Evolutionary conservation across 2,888 invertebrate genomes (phyloP), one percentile per base, ranked within the genome.

Genomic region (Acleris emargana): DNA sequence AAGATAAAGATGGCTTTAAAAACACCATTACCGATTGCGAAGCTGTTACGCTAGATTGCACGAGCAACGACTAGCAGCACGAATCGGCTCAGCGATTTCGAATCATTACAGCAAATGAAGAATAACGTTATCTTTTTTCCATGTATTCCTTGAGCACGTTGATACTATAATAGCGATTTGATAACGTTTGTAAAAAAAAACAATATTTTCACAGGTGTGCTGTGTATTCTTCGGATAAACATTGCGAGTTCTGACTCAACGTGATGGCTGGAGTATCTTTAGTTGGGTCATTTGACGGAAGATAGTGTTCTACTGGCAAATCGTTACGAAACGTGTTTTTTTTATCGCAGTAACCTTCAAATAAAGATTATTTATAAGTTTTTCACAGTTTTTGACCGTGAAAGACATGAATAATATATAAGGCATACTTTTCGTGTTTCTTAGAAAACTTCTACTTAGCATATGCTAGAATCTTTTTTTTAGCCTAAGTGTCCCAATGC

Each of bases 1-100:
- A 38, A 54, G 32, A 38, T 54, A 62, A 54, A 54, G 38, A 54
- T 47, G 54, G 47, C 61, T 47, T 61, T 54, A 54, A 49, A 54
- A 61, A 38, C 28, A 16, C 28, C 25, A 32, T 53, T n/a, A 22
- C 17, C 45, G 47, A 54, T 61, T 47, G 47, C 47, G 38, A 54
- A 22, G 17, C 38, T n/a, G 52, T 49, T n/a, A 61, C 53, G 20
- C 20, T 47, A 32, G 61, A 61, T 45, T 54, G 52, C 52, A 53
- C 45, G 52, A 43, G 55, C 4, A 45, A 22, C 22, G 9, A n/a
- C 25, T 32, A 32, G 45, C 25, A 42, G 43, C 25, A 17, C 45
- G 17, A 57, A 43, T 11, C 45, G n/a, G 25, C 25, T 25, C n/a
- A 4, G 43, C n/a, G n/a, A 45, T 57, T 57, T 25, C n/a, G 42